These are phyloP conservation scores for Scaptomyza graminum DNA, from an alignment of 1,140 invertebrate genomes.

Conservation along the genomic window DNA sequence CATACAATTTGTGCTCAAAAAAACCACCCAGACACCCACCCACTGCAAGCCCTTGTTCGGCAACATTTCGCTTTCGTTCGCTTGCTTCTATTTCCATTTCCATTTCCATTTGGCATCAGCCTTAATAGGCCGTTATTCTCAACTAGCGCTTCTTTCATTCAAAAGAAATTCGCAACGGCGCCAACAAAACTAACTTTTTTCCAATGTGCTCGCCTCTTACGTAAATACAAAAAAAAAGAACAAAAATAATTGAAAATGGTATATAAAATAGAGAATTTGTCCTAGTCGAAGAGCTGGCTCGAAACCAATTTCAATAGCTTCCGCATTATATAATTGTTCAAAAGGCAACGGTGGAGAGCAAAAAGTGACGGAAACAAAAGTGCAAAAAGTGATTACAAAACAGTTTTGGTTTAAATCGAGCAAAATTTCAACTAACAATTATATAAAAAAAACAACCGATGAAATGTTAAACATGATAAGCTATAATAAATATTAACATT, in stretches of 20 bases:
- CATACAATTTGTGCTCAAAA: constrained; percentile 65
- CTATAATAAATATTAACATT: not conserved
- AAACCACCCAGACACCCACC: constrained; percentile 37
- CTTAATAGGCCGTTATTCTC: constrained; percentile 46
- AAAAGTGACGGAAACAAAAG: constrained; percentile 51
- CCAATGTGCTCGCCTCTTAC: constrained; percentile 51
- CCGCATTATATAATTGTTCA: constrained; percentile 62
- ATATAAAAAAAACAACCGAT: constrained; percentile 4
- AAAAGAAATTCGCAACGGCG: constrained; percentile 31
- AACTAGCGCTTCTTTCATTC: constrained; percentile 24
- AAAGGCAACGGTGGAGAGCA: constrained; percentile 17
- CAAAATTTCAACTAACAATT: not conserved
- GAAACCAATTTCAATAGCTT: constrained; percentile 4
- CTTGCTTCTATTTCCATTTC: constrained; percentile 54
- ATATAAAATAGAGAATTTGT: not conserved
- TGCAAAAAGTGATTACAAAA: constrained; percentile 69
- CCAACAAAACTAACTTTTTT: constrained; percentile 30
- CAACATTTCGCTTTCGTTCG: constrained; percentile 72
- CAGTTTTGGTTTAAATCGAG: constrained; percentile 12
- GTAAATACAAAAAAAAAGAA: constrained; percentile 50
- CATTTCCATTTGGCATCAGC: constrained; percentile 65
- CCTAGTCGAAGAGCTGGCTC: no score
- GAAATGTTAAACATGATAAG: not conserved
- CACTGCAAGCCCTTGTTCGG: constrained; percentile 44
- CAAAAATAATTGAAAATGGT: not conserved